Evolutionary conservation across 2,888 invertebrate genomes (phyloP).

Genomic region (Adineta ricciae): DNA sequence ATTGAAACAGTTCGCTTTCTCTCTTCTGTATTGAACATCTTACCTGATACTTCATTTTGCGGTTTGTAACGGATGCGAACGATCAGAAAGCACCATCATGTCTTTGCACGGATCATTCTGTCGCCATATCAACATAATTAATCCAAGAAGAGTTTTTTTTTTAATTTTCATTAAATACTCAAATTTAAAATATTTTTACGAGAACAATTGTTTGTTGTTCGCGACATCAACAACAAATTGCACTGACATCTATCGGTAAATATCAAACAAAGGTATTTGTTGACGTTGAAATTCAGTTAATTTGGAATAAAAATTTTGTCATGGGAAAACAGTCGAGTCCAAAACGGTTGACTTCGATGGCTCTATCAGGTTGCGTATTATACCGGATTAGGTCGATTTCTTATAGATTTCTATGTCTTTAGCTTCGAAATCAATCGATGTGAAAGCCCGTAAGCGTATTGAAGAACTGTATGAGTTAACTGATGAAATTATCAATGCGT

Average conservation of each 20-base stretch:
- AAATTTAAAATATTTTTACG: neutral
- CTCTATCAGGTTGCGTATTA: neutral
- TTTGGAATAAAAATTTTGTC: neutral
- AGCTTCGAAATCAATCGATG: neutral
- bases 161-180: too few relatives aligned
- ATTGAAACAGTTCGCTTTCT: neutral
- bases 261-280: too few relatives aligned
- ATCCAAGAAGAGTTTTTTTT: neutral
- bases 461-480: neutral
- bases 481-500: neutral
- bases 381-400: neutral
- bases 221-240: too few relatives aligned
- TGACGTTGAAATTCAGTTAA: too few relatives aligned
- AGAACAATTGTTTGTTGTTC: neutral
- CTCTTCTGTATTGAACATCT: neutral
- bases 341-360: neutral
- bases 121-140: neutral
- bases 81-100: neutral
- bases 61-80: neutral
- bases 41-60: constrained; percentile 2
- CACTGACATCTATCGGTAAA: too few relatives aligned
- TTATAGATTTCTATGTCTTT: neutral
- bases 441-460: neutral
- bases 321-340: neutral
- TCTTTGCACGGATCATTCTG: neutral